Percentiles rank a stretch among this genome's conserved stretches.
Conservation (phyloP, 2,888 invertebrate species). For the Orgyia antiqua region DNA sequence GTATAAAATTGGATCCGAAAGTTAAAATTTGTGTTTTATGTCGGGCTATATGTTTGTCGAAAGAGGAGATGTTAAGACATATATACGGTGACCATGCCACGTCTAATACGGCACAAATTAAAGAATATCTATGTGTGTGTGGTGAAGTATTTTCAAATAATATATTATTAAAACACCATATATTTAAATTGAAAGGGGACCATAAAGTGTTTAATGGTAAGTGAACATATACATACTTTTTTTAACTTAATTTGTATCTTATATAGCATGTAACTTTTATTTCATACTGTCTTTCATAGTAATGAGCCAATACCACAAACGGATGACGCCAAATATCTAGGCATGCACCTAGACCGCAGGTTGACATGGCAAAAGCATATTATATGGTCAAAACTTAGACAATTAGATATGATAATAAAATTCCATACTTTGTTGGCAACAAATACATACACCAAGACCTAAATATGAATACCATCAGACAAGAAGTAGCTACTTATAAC, state of each 20-base stretch:
- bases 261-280: too few species aligned
- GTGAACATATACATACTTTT: slow-evolving; percentile 3
- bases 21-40: slow-evolving; percentile 44
- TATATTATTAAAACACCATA: slow-evolving; percentile 47
- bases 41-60: slow-evolving; percentile 33
- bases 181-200: slow-evolving; percentile 32
- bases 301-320: too few species aligned
- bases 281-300: too few species aligned
- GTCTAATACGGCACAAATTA: neutral
- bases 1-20: slow-evolving; percentile 22
- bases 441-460: too few species aligned
- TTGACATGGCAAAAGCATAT: too few species aligned
- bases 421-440: neutral
- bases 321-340: too few species aligned
- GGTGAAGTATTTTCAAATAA: slow-evolving; percentile 40
- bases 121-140: slow-evolving; percentile 33
- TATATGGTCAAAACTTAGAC: too few species aligned
- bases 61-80: slow-evolving; percentile 24
- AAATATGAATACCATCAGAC: too few species aligned
- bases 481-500: too few species aligned
- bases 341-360: too few species aligned
- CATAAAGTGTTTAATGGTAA: slow-evolving; percentile 21
- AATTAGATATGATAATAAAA: too few species aligned
- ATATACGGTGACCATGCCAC: slow-evolving; percentile 27
- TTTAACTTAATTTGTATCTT: too few species aligned